phyloP scores from a whole-genome alignment of 2,888 invertebrate genomes.

The Hedychridium roseum region DNA sequence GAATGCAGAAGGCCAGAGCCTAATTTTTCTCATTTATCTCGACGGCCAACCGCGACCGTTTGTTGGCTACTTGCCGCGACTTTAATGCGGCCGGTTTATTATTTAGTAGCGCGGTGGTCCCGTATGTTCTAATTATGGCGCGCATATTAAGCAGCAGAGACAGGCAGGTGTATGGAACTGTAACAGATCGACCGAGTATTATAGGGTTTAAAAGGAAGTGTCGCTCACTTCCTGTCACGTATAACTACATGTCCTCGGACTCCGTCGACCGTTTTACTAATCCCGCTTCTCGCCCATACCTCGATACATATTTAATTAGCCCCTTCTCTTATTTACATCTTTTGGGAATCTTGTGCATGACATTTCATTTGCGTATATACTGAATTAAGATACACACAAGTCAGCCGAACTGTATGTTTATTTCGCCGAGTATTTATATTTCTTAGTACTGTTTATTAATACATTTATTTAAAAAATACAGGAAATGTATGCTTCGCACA shows the following conservation, averaged over 20 bases:
- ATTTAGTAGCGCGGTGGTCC: constrained; percentile 44
- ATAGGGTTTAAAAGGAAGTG: constrained; percentile 48
- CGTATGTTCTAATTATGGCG: constrained; percentile 50
- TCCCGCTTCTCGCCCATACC: constrained; percentile 18
- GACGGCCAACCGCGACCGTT: background rate
- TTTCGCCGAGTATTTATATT: too few relatives aligned
- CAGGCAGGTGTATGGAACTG: constrained; percentile 51
- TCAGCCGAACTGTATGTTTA: too few relatives aligned
- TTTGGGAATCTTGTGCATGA: too few relatives aligned
- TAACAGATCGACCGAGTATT: constrained; percentile 32
- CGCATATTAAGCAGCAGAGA: constrained; percentile 44
- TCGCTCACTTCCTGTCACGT: constrained; percentile 55
- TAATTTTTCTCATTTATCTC: background rate
- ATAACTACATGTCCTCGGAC: constrained; percentile 16
- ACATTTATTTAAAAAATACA: too few relatives aligned
- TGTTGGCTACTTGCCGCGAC: constrained; percentile 5
- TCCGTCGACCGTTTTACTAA: constrained; percentile 20
- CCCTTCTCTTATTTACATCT: background rate
- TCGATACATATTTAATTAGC: constrained; percentile 2
- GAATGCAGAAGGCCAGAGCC: too few relatives aligned
- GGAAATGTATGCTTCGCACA: too few relatives aligned
- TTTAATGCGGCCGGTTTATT: constrained; percentile 43
- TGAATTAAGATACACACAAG: too few relatives aligned
- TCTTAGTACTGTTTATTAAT: too few relatives aligned
- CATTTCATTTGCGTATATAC: too few relatives aligned